Evolutionary conservation across 1,140 invertebrate species (phyloP), one percentile per base, ranked within the genome.

Genomic region (Cepaea nemoralis): DNA sequence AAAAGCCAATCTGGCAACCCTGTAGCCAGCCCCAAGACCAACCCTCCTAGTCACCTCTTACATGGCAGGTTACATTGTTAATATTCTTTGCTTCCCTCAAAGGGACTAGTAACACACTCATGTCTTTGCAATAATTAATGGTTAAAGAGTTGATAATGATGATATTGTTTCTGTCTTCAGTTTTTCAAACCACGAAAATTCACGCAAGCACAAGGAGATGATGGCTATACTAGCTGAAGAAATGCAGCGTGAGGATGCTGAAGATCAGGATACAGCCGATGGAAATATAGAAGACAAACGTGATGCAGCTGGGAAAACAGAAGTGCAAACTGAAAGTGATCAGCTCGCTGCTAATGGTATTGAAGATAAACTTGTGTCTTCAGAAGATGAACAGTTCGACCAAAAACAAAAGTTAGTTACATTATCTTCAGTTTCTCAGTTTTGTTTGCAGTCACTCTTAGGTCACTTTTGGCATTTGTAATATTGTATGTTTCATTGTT

Each of bases 181-280:
- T n/a, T 96, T 96, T 91, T 93, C 93, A 76, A 99, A 98, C 92
- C 97, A 99, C 89, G 96, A 98, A 89, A 95, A 95, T 80, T 98
- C 97, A 63, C 98, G 96, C 89, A 98, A 97, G 88, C 97, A 99
- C 88, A 95, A 95, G 87, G 95, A 96, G 83, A 97, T 96, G 93
- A 93, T 55, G 6, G 63, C 63, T 33, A 70, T 76, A 12, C 24
- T 87, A 35, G 93, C 50, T 0, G 45, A 77, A 69, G 42, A 82
- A 66, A 76, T 80, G 73, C 45, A 31, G 48, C 33, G 22, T 39
- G 67, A 66, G 35, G 73, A 76, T 5, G 63, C 12, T 8, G 77
- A 40, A 33, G 45, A 70, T 31, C 1, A 42, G n/a, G 22, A 14
- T 3, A 14, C n/a, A 71, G 45, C 48, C 80, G 45, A 77, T 39